Conservation (phyloP, 2,113 vertebrate genomes). For the Barbus barbus region DNA sequence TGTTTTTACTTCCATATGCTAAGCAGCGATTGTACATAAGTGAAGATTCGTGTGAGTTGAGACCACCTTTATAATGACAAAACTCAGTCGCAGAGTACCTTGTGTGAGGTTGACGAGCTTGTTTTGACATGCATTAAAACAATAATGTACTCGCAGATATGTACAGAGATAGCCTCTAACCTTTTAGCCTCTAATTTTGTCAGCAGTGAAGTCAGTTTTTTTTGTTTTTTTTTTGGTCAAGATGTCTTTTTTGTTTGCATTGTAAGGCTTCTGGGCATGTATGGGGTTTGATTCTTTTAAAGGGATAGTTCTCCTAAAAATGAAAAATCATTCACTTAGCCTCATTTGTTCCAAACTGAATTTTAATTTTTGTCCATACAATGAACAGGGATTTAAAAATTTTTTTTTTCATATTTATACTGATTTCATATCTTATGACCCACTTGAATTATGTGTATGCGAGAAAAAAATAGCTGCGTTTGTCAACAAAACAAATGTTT, state of each 20-base stretch:
- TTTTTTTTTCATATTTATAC: too few species aligned
- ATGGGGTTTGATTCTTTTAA: slow-evolving; percentile 34
- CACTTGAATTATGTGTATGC: too few species aligned
- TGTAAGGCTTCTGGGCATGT: slow-evolving; percentile 57
- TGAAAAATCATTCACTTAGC: not conserved
- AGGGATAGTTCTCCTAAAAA: not conserved
- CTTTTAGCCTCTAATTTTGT: slow-evolving; percentile 74
- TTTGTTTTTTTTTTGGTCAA: slow-evolving; percentile 79
- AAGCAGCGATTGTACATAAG: slow-evolving; percentile 83
- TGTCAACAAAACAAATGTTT: too few species aligned
- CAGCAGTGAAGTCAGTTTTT: slow-evolving; percentile 67
- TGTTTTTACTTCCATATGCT: slow-evolving; percentile 81
- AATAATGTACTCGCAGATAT: slow-evolving; percentile 75
- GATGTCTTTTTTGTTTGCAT: slow-evolving; percentile 75
- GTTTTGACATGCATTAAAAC: slow-evolving; percentile 71
- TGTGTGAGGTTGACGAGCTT: slow-evolving; percentile 80
- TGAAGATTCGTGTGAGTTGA: slow-evolving; percentile 81
- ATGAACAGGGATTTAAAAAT: too few species aligned
- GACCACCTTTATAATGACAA: slow-evolving; percentile 79
- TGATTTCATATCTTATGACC: not conserved
- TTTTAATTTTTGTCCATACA: too few species aligned
- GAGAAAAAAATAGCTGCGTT: too few species aligned
- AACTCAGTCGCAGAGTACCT: slow-evolving; percentile 73
- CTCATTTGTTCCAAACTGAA: not conserved
- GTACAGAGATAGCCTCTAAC: slow-evolving; percentile 83